Evolutionary conservation across 2,888 invertebrate genomes (phyloP).

Genomic region (Acleris literana): DNA sequence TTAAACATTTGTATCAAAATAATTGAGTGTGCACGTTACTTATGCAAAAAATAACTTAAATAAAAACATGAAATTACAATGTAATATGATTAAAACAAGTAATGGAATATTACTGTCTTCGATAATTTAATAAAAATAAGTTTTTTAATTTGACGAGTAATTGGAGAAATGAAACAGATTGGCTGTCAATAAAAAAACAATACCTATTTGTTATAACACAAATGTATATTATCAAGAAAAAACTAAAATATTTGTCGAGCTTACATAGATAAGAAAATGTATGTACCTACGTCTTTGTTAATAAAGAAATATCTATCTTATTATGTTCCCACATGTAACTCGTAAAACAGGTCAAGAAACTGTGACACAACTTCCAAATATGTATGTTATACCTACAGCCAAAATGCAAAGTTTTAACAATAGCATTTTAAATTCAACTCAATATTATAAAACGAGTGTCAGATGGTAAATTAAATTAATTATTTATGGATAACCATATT

Average conservation of each 20-base stretch:
- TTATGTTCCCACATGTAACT: conserved; percentile 30
- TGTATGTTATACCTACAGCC: background rate
- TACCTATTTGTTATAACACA: conserved; percentile 26
- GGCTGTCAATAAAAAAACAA: conserved; percentile 24
- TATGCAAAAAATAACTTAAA: conserved; percentile 40
- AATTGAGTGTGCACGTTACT: conserved; percentile 38
- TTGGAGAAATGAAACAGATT: conserved; percentile 21
- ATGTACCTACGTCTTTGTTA: conserved; percentile 47
- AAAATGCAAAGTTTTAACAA: background rate
- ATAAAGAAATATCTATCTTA: conserved; percentile 35
- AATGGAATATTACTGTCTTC: conserved; percentile 38
- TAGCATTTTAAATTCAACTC: background rate
- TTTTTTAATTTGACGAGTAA: conserved; percentile 26
- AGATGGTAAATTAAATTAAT: background rate
- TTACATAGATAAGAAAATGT: conserved; percentile 57
- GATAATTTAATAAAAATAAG: conserved; percentile 6
- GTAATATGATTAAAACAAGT: conserved; percentile 45
- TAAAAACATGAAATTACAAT: conserved; percentile 37
- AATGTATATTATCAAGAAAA: conserved; percentile 31
- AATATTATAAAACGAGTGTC: background rate
- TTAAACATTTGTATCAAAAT: conserved; percentile 35
- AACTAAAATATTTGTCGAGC: conserved; percentile 52
- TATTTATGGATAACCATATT: background rate
- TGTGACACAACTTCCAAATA: conserved; percentile 9
- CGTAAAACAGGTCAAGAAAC: conserved; percentile 13